phyloP scores from a whole-genome alignment of 1,140 invertebrate species.

The Heliconius hermathena region DNA sequence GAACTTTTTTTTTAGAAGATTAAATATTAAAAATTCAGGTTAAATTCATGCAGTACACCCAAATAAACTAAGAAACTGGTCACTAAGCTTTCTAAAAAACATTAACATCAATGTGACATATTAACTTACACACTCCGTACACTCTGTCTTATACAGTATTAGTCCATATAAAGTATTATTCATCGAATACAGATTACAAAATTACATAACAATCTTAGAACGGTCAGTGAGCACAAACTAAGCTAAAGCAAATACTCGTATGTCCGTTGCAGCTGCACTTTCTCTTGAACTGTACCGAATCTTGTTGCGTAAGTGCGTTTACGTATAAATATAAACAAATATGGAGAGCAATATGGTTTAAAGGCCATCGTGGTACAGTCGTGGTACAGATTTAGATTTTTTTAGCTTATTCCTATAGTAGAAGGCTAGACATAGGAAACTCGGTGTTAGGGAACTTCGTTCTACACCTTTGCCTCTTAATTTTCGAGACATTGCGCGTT shows the following conservation, averaged over 20 bases:
- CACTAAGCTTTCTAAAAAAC: not conserved
- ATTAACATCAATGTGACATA: not conserved
- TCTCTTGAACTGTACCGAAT: slow-evolving; percentile 33
- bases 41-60: not conserved
- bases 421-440: no score
- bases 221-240: not conserved
- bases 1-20: not conserved
- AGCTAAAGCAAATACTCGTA: not conserved
- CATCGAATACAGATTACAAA: not conserved
- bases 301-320: slow-evolving; percentile 18
- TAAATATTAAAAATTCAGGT: no score
- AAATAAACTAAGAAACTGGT: not conserved
- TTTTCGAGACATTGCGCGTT: no score
- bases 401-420: no score
- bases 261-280: slow-evolving; percentile 36
- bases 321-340: slow-evolving; percentile 8
- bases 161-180: not conserved
- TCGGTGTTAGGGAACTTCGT: no score
- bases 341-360: not conserved
- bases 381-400: no score
- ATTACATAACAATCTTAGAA: slow-evolving; percentile 6
- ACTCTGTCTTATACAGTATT: not conserved
- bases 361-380: not conserved
- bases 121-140: not conserved
- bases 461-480: no score